A percentile compares a stretch with the other conserved stretches of the same genome.
Conservation (phyloP, 2,888 invertebrate species). For the Horisme vitalbata region DNA sequence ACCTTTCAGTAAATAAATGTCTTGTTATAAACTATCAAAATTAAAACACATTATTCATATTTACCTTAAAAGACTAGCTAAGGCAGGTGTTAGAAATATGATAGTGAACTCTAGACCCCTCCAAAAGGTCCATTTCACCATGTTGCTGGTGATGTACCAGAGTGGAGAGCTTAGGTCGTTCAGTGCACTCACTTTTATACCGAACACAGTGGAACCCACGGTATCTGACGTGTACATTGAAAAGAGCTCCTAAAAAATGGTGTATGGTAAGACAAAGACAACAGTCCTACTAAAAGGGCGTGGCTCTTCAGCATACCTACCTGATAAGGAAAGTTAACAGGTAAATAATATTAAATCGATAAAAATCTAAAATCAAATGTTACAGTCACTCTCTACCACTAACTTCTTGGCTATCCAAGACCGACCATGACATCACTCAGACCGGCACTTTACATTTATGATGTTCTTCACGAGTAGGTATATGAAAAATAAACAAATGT, state of each 20-base stretch:
- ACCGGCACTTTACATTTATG: too few species aligned
- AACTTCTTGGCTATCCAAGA: too few species aligned
- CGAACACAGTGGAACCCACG: constrained; percentile 63
- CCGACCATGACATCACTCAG: too few species aligned
- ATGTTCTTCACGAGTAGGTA: too few species aligned
- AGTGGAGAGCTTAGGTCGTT: constrained; percentile 57
- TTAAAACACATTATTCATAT: not conserved
- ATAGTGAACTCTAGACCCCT: constrained; percentile 61
- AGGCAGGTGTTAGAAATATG: constrained; percentile 57
- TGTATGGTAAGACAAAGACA: not conserved
- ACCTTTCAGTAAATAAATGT: too few species aligned
- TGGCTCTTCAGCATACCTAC: too few species aligned
- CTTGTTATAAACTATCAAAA: not conserved
- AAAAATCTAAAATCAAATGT: too few species aligned
- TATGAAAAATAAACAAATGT: too few species aligned
- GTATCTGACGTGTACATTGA: constrained; percentile 71
- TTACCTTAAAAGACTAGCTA: constrained; percentile 58
- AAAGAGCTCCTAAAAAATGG: constrained; percentile 53
- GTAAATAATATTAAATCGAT: too few species aligned
- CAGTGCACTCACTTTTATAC: constrained; percentile 57
- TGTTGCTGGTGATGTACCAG: constrained; percentile 64
- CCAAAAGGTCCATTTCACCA: constrained; percentile 66
- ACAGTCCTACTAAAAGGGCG: too few species aligned
- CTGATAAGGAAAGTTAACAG: too few species aligned
- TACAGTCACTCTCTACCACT: too few species aligned